Percentiles rank a stretch among this genome's conserved stretches.
phyloP scores from a whole-genome alignment of 2,888 invertebrate genomes.

The Chrysodeixis includens region DNA sequence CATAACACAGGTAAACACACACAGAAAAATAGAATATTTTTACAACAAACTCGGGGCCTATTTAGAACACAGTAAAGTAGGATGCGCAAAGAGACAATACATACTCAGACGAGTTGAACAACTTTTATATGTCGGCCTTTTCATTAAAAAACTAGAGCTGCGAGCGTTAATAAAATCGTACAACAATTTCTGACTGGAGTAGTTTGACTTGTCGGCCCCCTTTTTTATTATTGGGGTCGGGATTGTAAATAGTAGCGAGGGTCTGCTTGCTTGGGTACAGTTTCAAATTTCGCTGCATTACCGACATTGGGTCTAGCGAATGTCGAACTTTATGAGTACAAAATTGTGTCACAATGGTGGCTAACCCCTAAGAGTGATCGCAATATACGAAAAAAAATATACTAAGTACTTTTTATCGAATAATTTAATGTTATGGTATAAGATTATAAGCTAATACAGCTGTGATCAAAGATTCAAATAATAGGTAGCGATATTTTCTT shows the following conservation, averaged over 20 bases:
- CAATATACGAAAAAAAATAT: too few relatives aligned
- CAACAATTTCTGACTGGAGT: conserved; percentile 12
- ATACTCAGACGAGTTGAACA: conserved; percentile 17
- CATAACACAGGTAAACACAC: conserved; percentile 80
- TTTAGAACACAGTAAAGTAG: conserved; percentile 13
- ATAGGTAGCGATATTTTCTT: neutral
- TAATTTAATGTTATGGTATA: too few relatives aligned
- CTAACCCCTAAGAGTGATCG: too few relatives aligned
- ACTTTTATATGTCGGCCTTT: conserved; percentile 16
- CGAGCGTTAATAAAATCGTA: conserved; percentile 16
- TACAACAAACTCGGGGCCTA: neutral
- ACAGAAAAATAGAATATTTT: conserved; percentile 17
- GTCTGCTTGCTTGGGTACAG: conserved; percentile 8
- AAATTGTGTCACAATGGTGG: neutral
- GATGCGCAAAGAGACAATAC: conserved; percentile 30
- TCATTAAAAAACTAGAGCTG: conserved; percentile 13
- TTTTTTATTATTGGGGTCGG: conserved; percentile 27
- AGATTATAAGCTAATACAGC: neutral
- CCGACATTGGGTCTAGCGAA: neutral
- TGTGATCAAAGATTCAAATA: neutral
- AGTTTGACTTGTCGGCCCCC: conserved; percentile 26
- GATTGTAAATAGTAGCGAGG: conserved; percentile 21
- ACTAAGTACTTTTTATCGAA: too few relatives aligned
- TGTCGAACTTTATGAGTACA: neutral
- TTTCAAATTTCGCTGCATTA: conserved; percentile 8